Evolutionary conservation across 2,888 invertebrate species (phyloP).

Genomic region (Drosophila phalerata): DNA sequence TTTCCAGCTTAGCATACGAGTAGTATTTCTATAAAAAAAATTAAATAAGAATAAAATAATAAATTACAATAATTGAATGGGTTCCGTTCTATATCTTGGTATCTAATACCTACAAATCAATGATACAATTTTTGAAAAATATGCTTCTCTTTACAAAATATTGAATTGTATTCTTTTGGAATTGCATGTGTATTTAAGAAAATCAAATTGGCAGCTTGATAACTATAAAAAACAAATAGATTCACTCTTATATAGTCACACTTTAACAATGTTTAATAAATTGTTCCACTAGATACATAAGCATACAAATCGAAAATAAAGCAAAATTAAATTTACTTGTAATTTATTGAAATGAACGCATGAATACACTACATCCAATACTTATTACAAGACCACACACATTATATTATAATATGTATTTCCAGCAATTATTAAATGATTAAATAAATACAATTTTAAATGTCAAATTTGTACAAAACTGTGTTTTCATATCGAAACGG

Average conservation of each 20-base stretch:
- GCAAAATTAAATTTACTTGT: constrained; percentile 69
- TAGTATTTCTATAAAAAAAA: constrained; percentile 36
- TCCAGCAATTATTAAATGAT: constrained; percentile 82
- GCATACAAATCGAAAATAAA: constrained; percentile 48
- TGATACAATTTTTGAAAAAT: constrained; percentile 9
- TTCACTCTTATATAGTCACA: constrained; percentile 41
- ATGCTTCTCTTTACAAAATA: constrained; percentile 7
- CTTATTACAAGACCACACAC: constrained; percentile 38
- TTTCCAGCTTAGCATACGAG: constrained; percentile 58
- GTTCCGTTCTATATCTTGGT: constrained; percentile 44
- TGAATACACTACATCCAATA: constrained; percentile 48
- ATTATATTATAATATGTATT: constrained; percentile 71
- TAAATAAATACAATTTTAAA: constrained; percentile 83
- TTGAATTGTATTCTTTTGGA: constrained; percentile 15
- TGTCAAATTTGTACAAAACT: constrained; percentile 67
- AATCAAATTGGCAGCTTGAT: constrained; percentile 23
- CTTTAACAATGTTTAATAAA: constrained; percentile 61
- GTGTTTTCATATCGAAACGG: constrained; percentile 8
- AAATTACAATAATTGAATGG: constrained; percentile 15
- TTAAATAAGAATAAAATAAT: constrained; percentile 9
- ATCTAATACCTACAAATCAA: constrained; percentile 48
- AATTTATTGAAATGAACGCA: constrained; percentile 73
- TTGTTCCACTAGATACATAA: constrained; percentile 77
- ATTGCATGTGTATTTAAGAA: constrained; percentile 14
- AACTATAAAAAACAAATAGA: constrained; percentile 28